These are phyloP conservation scores for Pyrrhosoma nymphula DNA, from an alignment of 2,888 invertebrate species.

Conservation along the genomic window DNA sequence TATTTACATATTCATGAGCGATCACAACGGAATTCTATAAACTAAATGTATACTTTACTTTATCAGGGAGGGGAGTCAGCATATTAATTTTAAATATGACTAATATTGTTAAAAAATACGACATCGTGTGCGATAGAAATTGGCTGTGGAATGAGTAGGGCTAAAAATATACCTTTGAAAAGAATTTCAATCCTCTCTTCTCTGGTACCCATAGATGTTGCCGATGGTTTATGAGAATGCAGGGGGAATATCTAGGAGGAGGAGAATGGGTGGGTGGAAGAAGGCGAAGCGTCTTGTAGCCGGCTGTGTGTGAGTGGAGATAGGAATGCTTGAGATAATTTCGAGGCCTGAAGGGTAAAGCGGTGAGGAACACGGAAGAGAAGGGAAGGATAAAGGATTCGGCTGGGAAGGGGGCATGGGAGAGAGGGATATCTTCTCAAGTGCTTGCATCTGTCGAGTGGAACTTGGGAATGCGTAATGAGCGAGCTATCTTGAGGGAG, in stretches of 20 bases:
- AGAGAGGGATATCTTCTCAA: not conserved
- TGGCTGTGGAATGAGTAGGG: too few relatives aligned
- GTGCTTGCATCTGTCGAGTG: not conserved
- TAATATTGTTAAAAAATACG: too few relatives aligned
- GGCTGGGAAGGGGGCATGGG: not conserved
- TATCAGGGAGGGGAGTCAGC: too few relatives aligned
- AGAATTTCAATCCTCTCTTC: too few relatives aligned
- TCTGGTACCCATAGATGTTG: too few relatives aligned
- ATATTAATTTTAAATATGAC: too few relatives aligned
- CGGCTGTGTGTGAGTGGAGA: not conserved
- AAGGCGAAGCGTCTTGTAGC: not conserved
- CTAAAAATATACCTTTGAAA: too few relatives aligned
- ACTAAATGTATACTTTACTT: too few relatives aligned
- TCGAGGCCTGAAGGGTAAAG: not conserved
- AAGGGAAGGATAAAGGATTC: not conserved
- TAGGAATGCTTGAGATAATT: conserved; percentile 14
- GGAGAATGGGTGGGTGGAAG: not conserved
- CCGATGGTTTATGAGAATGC: not conserved
- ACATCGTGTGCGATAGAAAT: too few relatives aligned
- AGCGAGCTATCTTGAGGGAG: not conserved
- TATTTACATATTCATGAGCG: too few relatives aligned
- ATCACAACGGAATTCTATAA: too few relatives aligned
- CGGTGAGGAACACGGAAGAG: too few relatives aligned
- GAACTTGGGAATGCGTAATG: not conserved
- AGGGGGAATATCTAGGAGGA: not conserved